These are phyloP conservation scores for Serranus cabrilla DNA, from an alignment of 2,797 vertebrate species.

Conservation along the genomic window DNA sequence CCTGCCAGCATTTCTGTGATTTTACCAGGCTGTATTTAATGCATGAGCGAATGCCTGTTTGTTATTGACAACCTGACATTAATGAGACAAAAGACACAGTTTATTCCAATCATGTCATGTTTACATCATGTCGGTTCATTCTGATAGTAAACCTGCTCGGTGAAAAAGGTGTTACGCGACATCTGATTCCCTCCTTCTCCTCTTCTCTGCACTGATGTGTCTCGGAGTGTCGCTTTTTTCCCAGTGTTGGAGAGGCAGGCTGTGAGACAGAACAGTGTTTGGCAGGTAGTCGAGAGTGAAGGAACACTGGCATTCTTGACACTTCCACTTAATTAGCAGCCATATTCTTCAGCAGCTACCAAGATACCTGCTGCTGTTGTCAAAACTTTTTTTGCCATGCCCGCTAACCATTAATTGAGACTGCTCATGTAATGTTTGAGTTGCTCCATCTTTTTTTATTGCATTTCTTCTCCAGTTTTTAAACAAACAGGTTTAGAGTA, in stretches of 20 bases:
- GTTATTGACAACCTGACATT: background rate
- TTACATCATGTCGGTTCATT: background rate
- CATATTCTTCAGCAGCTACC: conserved; percentile 29
- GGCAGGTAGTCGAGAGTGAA: conserved; percentile 49
- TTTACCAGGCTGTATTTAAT: background rate
- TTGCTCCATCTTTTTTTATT: conserved; percentile 9
- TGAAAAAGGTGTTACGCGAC: conserved; percentile 24
- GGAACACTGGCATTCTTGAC: conserved; percentile 46
- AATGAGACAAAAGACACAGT: background rate
- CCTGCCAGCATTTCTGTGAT: too few relatives aligned
- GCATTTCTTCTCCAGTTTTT: background rate
- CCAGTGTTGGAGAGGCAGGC: conserved; percentile 34
- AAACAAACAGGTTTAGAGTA: background rate
- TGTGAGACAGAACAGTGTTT: conserved; percentile 45
- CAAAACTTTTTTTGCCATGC: conserved; percentile 9
- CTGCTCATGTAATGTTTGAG: background rate
- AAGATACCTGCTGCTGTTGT: conserved; percentile 40
- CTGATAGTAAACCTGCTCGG: conserved; percentile 3
- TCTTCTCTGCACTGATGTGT: conserved; percentile 6
- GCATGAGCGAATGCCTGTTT: background rate
- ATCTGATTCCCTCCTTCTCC: conserved; percentile 11
- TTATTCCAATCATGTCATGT: conserved; percentile 5
- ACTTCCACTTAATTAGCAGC: conserved; percentile 63
- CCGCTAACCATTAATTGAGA: conserved; percentile 27
- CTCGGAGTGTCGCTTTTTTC: conserved; percentile 24